Evolutionary conservation across 2,888 invertebrate species (phyloP), one percentile per base, ranked within the genome.

Genomic region (Oeneis ivallda): DNA sequence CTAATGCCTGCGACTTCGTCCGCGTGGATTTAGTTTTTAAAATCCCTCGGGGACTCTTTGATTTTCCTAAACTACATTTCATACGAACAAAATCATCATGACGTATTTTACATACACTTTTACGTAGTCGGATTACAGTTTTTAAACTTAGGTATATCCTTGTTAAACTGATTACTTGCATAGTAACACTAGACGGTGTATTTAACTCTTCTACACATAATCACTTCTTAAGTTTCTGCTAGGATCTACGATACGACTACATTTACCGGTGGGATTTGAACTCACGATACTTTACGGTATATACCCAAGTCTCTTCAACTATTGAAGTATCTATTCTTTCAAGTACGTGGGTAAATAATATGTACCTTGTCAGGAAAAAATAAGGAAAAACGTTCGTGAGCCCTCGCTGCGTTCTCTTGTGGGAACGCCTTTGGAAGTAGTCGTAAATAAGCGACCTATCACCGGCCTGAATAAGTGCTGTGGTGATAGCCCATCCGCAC

Each of bases 361-460:
- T 15, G 37, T 54, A 54, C 15, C 37, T 26, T 39, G 47, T 59
- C 34, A 10, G 37, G 34, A 7, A 15, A 37, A 37, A 59, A 59
- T 15, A 49, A 59, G 45, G 45, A 34, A 59, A 59, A 59, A 54
- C 54, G 54, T 37, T 54, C 4, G 34, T 37, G 15, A 54, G 54
- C 37, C 54, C 15, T 32, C n/a, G 52, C 8, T 47, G 15, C 37
- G 34, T 26, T 26, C 43, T 57, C 32, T 41, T 43, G 43, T 26
- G 57, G 57, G 43, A 26, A 57, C 43, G 57, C 43, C 57, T 32
- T 47, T 11, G 39, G 39, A 15, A 39, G 50, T n/a, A 15, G 57
- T 57, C 37, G 39, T 57, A 57, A 56, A 62, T 54, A 62, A 47
- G 4, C 17, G 13, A 32, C 39, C 63, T 50, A 50, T 63, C 63